Evolutionary conservation across 2,797 vertebrate genomes (phyloP).

Genomic region (Thunnus albacares): DNA sequence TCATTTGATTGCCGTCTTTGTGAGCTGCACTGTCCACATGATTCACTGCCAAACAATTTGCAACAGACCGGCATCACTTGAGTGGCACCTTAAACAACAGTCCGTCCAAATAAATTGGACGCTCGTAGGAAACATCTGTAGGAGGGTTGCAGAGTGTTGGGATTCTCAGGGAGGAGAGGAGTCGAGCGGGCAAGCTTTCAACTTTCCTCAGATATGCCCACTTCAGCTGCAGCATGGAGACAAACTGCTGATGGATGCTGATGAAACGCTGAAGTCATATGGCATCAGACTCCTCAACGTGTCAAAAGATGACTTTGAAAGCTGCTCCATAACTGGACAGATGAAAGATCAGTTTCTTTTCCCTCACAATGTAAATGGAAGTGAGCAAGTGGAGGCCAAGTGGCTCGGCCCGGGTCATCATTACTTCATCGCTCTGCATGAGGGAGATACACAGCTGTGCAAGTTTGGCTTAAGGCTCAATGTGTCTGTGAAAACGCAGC

Average conservation of each 20-base stretch:
- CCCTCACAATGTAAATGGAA: slow-evolving; percentile 77
- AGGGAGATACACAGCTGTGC: slow-evolving; percentile 80
- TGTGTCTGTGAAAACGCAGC: slow-evolving; percentile 86
- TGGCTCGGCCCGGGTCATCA: slow-evolving; percentile 87
- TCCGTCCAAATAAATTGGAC: slow-evolving; percentile 85
- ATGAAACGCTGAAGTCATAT: slow-evolving; percentile 81
- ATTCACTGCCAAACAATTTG: slow-evolving; percentile 79
- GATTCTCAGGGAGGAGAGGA: slow-evolving; percentile 51
- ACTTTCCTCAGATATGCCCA: slow-evolving; percentile 88
- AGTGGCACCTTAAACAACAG: slow-evolving; percentile 83
- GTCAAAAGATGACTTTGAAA: slow-evolving; percentile 86
- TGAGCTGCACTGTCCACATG: slow-evolving; percentile 45
- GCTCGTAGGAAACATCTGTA: slow-evolving; percentile 83
- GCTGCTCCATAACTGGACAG: slow-evolving; percentile 73
- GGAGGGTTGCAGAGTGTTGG: slow-evolving; percentile 84
- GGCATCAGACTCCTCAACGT: slow-evolving; percentile 88
- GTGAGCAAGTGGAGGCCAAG: slow-evolving; percentile 79
- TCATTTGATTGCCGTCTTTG: slow-evolving; percentile 49
- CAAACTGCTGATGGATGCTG: slow-evolving; percentile 83
- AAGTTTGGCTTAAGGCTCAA: slow-evolving; percentile 87
- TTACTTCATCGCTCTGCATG: slow-evolving; percentile 87
- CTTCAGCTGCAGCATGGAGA: slow-evolving; percentile 90
- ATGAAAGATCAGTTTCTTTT: slow-evolving; percentile 82
- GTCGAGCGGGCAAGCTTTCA: slow-evolving; percentile 51
- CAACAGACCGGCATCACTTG: slow-evolving; percentile 62